Conservation (phyloP, 2,113 vertebrate genomes). For the Xenopus borealis region DNA sequence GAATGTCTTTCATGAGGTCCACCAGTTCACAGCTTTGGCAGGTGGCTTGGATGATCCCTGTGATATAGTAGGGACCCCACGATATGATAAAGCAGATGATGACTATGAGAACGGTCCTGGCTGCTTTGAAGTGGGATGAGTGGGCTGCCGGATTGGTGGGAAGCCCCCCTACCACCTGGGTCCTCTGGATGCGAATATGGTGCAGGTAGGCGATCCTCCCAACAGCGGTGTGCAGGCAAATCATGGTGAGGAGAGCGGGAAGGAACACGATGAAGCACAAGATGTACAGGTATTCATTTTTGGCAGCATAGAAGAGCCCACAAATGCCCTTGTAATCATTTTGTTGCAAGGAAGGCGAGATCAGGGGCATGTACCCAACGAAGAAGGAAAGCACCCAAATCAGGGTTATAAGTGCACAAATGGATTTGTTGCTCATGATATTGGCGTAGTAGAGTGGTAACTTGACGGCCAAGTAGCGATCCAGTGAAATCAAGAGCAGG, state of each 20-base stretch:
- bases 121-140: slow-evolving; percentile 46
- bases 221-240: slow-evolving; percentile 44
- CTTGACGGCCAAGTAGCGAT: slow-evolving; percentile 51
- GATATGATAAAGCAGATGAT: slow-evolving; percentile 47
- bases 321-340: slow-evolving; percentile 45
- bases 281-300: slow-evolving; percentile 49
- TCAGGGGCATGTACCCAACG: slow-evolving; percentile 49
- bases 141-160: slow-evolving; percentile 1
- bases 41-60: slow-evolving; percentile 45
- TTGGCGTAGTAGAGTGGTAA: slow-evolving; percentile 46
- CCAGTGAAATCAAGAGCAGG: slow-evolving; percentile 51
- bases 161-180: background rate
- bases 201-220: slow-evolving; percentile 46
- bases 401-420: slow-evolving; percentile 29
- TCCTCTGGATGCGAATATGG: slow-evolving; percentile 20
- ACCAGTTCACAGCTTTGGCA: slow-evolving; percentile 47
- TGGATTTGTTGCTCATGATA: slow-evolving; percentile 40
- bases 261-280: slow-evolving; percentile 50
- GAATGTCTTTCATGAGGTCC: slow-evolving; percentile 16
- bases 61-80: slow-evolving; percentile 50
- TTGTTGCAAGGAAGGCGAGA: slow-evolving; percentile 42
- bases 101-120: slow-evolving; percentile 42
- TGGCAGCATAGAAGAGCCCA: slow-evolving; percentile 44
- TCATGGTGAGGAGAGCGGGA: slow-evolving; percentile 38
- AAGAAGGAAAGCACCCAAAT: slow-evolving; percentile 48